Evolutionary conservation across 2,797 vertebrate species (phyloP).

Genomic region (Avahi laniger): DNA sequence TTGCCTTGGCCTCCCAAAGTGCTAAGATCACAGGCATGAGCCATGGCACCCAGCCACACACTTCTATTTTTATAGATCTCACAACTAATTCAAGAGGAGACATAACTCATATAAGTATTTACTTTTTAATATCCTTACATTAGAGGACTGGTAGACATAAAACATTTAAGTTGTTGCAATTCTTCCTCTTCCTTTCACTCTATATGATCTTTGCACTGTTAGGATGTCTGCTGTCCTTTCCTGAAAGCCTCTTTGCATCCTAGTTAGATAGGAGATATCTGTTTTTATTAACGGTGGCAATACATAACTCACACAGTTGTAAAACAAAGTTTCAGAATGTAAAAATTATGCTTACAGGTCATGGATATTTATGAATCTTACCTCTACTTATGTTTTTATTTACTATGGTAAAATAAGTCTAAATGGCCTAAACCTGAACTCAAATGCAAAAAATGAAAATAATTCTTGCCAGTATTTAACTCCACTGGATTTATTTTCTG

Average conservation of each 20-base stretch:
- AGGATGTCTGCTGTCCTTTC: not conserved
- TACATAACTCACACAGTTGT: conserved; percentile 3
- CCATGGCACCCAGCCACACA: not conserved
- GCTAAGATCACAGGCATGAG: not conserved
- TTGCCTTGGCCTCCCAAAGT: not conserved
- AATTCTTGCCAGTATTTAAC: not conserved
- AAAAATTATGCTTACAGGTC: not conserved
- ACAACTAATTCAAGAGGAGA: not conserved
- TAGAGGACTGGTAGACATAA: not conserved
- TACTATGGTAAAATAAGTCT: not conserved
- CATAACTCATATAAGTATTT: not conserved
- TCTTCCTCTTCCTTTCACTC: conserved; percentile 15
- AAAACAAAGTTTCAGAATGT: conserved; percentile 36
- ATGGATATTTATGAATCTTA: not conserved
- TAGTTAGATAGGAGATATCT: conserved; percentile 18
- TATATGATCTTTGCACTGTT: not conserved
- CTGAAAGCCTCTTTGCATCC: conserved; percentile 11
- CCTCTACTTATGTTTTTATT: not conserved
- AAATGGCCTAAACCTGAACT: not conserved
- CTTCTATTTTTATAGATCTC: not conserved
- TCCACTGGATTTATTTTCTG: not conserved
- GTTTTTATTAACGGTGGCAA: conserved; percentile 40
- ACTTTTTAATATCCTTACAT: not conserved
- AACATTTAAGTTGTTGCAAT: not conserved
- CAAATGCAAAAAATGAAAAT: conserved; percentile 4